phyloP scores from a whole-genome alignment of 2,888 invertebrate genomes.

The Brachyopa scutellaris region DNA sequence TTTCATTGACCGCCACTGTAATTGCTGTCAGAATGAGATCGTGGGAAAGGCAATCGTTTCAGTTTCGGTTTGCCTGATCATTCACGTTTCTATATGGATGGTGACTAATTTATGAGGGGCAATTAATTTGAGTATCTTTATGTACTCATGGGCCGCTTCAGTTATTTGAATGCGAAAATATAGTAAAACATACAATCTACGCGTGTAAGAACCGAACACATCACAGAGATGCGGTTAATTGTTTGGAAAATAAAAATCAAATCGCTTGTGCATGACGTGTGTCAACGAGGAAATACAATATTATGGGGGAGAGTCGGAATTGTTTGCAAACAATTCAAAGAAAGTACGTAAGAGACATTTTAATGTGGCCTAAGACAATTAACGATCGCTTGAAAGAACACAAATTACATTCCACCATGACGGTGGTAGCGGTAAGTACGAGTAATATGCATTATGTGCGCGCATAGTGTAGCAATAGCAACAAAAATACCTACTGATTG shows the following conservation, averaged over 20 bases:
- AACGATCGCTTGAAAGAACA: no score
- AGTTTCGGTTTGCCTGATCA: slow-evolving; percentile 24
- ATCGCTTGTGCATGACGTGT: slow-evolving; percentile 17
- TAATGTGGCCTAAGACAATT: background rate
- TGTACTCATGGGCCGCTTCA: slow-evolving; percentile 13
- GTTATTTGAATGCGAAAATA: slow-evolving; percentile 12
- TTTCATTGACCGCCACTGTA: no score
- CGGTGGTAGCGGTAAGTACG: no score
- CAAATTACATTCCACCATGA: no score
- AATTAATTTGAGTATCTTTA: background rate
- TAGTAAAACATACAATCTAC: background rate
- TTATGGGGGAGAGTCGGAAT: background rate
- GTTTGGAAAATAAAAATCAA: slow-evolving; percentile 14
- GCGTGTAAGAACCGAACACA: background rate
- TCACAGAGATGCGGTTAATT: slow-evolving; percentile 2
- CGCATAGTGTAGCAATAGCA: no score
- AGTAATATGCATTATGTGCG: no score
- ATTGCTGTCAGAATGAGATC: slow-evolving; percentile 31
- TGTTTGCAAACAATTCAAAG: slow-evolving; percentile 12
- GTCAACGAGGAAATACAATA: slow-evolving; percentile 15
- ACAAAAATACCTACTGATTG: no score
- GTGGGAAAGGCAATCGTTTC: slow-evolving; percentile 60
- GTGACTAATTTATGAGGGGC: slow-evolving; percentile 16
- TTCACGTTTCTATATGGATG: no score
- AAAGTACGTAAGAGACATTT: slow-evolving; percentile 14